A percentile compares a stretch with the other conserved stretches of the same genome.
Evolutionary conservation across 2,113 vertebrate genomes (phyloP).

Genomic region (Forbesichthys papilliferus): DNA sequence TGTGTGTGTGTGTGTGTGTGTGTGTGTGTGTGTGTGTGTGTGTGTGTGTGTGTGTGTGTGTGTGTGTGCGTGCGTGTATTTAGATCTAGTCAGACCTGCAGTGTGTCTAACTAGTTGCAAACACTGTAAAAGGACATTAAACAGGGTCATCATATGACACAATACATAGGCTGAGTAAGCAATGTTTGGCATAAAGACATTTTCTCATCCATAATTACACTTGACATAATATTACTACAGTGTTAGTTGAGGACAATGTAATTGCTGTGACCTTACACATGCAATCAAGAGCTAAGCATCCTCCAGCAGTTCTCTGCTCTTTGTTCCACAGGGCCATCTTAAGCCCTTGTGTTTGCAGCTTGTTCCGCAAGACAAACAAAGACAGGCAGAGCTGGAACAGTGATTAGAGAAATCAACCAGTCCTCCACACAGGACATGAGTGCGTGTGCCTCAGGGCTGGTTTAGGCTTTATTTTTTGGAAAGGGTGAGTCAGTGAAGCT

Average conservation of each 20-base stretch:
- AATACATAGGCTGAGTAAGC: neutral
- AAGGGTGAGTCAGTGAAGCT: constrained; percentile 71
- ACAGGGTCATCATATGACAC: constrained; percentile 7
- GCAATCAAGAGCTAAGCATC: constrained; percentile 66
- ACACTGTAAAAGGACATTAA: constrained; percentile 30
- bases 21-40: neutral
- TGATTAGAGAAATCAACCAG: constrained; percentile 80
- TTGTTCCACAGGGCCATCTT: constrained; percentile 54
- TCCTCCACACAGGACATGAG: constrained; percentile 76
- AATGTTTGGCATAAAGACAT: constrained; percentile 13
- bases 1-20: neutral
- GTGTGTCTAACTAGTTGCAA: constrained; percentile 16
- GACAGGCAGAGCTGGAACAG: constrained; percentile 61
- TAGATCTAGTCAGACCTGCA: constrained; percentile 20
- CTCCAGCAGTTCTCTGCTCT: constrained; percentile 53
- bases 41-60: neutral
- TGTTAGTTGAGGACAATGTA: constrained; percentile 46
- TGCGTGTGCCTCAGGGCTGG: constrained; percentile 69
- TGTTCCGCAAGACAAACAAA: constrained; percentile 74
- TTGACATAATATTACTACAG: constrained; percentile 39
- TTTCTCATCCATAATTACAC: constrained; percentile 28
- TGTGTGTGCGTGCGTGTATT: neutral
- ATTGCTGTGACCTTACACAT: constrained; percentile 62
- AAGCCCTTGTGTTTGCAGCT: constrained; percentile 65
- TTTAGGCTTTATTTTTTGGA: constrained; percentile 69